Base-by-base conservation (phyloP, 2,888 invertebrate genomes). In the Drosophila picticornis region DNA sequence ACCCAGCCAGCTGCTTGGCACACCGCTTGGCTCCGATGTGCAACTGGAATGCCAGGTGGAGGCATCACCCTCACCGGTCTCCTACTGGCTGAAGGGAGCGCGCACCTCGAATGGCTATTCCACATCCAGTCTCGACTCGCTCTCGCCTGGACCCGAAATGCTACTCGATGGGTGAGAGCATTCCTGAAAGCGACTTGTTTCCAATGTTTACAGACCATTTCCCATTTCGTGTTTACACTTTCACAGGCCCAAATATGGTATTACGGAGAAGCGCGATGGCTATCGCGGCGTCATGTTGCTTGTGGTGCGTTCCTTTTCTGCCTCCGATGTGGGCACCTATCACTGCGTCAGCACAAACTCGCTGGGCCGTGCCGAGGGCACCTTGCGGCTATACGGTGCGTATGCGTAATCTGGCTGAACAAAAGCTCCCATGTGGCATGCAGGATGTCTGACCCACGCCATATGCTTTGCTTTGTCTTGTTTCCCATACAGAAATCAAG, bases 21-120 rank as follows among this genome's bases (percentile, higher is more conserved):
- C 97, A 2, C 97, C 98, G 2, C 93, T 97, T 51, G 97, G 97
- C 61, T 97, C 97, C 0, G 96, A 97, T 92, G 97, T 98, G 38
- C 96, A 96, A 83, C 94, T 98, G 52, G 96, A 97, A 92, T 98
- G 98, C 92, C 96, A 96, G 93, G 97, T 98, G 61, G 98, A 98
- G 91, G 97, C 98, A 1, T 97, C 96, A 90, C 98, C 98, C 25
- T 92, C 93, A 11, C 93, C 93, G 11, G 93, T 93, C 31, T 93
- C 93, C 64, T 93, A 93, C 83, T 93, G 93, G 93, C 82, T 93
- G 7, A 93, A 93, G 83, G 93, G 93, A 9, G 92, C 92, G 1
- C 91, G 93, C 38, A 91, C 92, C 16, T 87, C 93, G n/a, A 93
- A 88, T 73, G 92, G 92, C 11, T 92, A 92, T 72, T 79, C 91